phyloP scores from a whole-genome alignment of 2,888 invertebrate genomes.

The Zelleria hepariella region DNA sequence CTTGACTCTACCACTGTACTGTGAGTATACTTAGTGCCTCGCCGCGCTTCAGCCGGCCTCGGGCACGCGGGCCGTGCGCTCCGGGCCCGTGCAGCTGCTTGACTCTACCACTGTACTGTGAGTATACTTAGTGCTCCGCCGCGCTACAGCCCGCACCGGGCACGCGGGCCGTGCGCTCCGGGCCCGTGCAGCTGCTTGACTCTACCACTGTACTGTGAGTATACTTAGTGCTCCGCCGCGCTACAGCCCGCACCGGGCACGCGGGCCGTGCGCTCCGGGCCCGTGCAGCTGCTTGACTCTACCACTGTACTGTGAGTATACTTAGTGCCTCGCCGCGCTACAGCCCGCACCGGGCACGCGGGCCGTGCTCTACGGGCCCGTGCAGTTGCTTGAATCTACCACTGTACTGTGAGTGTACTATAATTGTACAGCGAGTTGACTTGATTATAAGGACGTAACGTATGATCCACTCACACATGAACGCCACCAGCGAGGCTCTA shows the following conservation, averaged over 20 bases:
- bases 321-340: not conserved
- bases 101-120: slow-evolving; percentile 83
- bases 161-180: not conserved
- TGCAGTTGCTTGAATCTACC: not conserved
- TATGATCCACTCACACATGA: too few relatives aligned
- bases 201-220: too few relatives aligned
- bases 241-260: slow-evolving; percentile 75
- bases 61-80: slow-evolving; percentile 74
- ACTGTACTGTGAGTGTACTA: too few relatives aligned
- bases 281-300: slow-evolving; percentile 76
- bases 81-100: slow-evolving; percentile 48
- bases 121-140: slow-evolving; percentile 14
- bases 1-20: not conserved
- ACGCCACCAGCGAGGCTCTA: too few relatives aligned
- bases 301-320: slow-evolving; percentile 75
- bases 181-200: not conserved
- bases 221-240: slow-evolving; percentile 50
- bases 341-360: not conserved
- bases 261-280: slow-evolving; percentile 52
- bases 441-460: too few relatives aligned
- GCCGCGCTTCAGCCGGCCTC: slow-evolving; percentile 68
- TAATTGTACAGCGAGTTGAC: too few relatives aligned
- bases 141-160: not conserved
- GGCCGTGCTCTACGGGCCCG: not conserved
- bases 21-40: too few relatives aligned